Conservation (phyloP, 2,797 vertebrate species). For the Lagodon rhomboides region DNA sequence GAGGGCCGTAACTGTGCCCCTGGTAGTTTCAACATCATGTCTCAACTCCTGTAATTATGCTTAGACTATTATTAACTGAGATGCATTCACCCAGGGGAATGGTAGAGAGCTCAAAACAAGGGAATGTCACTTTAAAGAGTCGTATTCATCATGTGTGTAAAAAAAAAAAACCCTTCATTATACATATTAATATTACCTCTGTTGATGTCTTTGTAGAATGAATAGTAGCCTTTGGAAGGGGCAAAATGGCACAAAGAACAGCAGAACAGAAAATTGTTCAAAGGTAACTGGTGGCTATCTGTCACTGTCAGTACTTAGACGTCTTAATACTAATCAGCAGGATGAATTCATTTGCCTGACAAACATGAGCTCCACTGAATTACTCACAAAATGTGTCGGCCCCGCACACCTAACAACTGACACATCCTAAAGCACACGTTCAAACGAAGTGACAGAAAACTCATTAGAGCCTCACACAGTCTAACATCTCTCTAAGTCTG, state of each 20-base stretch:
- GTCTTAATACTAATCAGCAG: conserved; percentile 25
- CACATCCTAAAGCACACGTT: conserved; percentile 1
- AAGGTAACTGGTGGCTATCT: conserved; percentile 3
- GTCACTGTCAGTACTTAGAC: conserved; percentile 20
- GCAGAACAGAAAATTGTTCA: background rate
- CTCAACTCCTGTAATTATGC: conserved; percentile 69
- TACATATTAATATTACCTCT: conserved; percentile 3
- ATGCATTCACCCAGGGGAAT: conserved; percentile 35
- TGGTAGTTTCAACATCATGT: conserved; percentile 66
- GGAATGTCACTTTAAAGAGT: conserved; percentile 31
- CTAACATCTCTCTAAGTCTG: conserved; percentile 3
- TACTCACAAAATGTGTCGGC: conserved; percentile 10
- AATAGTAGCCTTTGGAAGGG: background rate
- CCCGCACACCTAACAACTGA: background rate
- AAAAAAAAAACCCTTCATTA: conserved; percentile 27
- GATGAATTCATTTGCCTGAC: conserved; percentile 30
- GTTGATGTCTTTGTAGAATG: background rate
- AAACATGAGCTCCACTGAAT: conserved; percentile 19
- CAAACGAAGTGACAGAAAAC: conserved; percentile 38
- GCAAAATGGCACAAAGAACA: background rate
- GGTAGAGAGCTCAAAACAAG: conserved; percentile 22
- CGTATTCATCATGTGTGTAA: conserved; percentile 8
- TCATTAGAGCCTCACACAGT: conserved; percentile 21
- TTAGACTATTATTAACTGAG: conserved; percentile 61
- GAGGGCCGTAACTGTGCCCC: conserved; percentile 53